Evolutionary conservation across 2,113 vertebrate genomes (phyloP), one percentile per base, ranked within the genome.

Genomic region (Phylloscopus trochilus): DNA sequence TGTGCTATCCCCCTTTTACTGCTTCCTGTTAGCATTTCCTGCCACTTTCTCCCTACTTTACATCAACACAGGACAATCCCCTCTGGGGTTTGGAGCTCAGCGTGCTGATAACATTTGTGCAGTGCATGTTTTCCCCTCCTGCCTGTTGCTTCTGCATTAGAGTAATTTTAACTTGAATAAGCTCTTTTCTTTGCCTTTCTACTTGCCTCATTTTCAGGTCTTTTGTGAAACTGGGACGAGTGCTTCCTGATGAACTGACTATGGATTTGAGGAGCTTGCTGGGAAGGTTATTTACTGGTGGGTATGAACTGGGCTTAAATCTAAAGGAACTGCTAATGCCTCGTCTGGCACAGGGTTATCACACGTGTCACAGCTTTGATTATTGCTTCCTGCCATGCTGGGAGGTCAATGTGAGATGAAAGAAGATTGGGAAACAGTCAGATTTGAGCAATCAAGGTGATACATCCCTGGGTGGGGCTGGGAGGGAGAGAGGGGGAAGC

Each of bases 221-320:
- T 90, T 95, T 94, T 93, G 79, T 96, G 85, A 96, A 95, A 93
- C 44, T 83, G 73, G 95, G 94, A 92, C 88, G 83, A 96, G 72
- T 60, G 69, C 27, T 90, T 87, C 78, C 83, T 89, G 85, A 95
- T 63, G 80, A 96, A 77, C 47, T 1, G 18, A 56, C 83, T 94
- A 24, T 81, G 53, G 83, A 89, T 93, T 92, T 91, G 89, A 92
- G 73, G 90, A 86, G 72, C 85, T 96, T 5, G 5, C 85, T 89
- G 90, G 73, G 93, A 96, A 96, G 86, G 86, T 64, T 97, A 49
- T 96, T 95, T 95, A 75, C 83, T 17, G 44, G 88, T 75, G 83
- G 63, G 47, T 93, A 88, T 55, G 79, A 95, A 85, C 64, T 58
- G 88, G 72, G 90, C 41, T 95, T 92, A 77, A 91, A 94, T 88